Percentiles rank a stretch among this genome's conserved stretches.
Conservation (phyloP, 2,797 vertebrate species). For the Sarcoramphus papa region DNA sequence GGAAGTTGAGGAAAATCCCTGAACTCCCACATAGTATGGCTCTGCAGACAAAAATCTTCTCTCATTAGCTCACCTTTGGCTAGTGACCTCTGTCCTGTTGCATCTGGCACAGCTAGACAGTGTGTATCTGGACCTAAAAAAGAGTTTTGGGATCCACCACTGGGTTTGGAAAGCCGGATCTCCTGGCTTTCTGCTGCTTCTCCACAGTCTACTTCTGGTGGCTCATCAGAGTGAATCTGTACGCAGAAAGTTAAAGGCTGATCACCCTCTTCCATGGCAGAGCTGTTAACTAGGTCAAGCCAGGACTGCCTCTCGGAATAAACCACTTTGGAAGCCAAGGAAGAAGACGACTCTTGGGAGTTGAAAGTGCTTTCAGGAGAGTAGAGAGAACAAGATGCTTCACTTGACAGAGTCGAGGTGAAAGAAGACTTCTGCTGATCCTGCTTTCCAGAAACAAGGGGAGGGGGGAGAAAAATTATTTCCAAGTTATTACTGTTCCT, state of each 20-base stretch:
- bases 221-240: slow-evolving; percentile 72
- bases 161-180: not conserved
- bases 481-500: not conserved
- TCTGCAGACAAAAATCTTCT: not conserved
- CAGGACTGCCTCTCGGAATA: slow-evolving; percentile 79
- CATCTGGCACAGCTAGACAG: slow-evolving; percentile 50
- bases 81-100: slow-evolving; percentile 7
- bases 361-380: slow-evolving; percentile 82
- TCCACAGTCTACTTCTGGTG: not conserved
- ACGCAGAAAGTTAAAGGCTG: slow-evolving; percentile 74
- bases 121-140: slow-evolving; percentile 31
- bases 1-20: not conserved
- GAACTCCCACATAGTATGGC: not conserved
- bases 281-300: slow-evolving; percentile 78
- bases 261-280: slow-evolving; percentile 56
- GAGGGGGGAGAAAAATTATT: not conserved
- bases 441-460: slow-evolving; percentile 60
- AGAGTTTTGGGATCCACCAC: slow-evolving; percentile 45
- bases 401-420: slow-evolving; percentile 74
- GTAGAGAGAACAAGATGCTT: slow-evolving; percentile 78
- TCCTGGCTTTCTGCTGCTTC: slow-evolving; percentile 12
- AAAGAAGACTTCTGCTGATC: slow-evolving; percentile 80
- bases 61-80: slow-evolving; percentile 69
- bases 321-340: slow-evolving; percentile 75
- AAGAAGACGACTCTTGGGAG: slow-evolving; percentile 75